Evolutionary conservation across 2,888 invertebrate genomes (phyloP).

Genomic region (Pharmacophagus antenor): DNA sequence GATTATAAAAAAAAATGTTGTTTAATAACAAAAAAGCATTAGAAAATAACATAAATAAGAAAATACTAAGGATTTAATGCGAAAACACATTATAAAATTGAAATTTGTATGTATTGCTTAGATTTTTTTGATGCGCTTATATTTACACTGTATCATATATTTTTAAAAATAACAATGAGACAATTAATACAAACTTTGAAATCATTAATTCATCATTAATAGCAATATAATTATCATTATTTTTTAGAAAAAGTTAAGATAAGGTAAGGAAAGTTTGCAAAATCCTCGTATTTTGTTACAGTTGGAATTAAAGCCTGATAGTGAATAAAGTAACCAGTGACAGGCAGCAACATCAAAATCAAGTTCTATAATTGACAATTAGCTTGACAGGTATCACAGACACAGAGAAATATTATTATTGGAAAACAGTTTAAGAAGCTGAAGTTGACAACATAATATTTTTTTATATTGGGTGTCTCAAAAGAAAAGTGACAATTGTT

Average conservation of each 20-base stretch:
- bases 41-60: too few species aligned
- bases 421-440: slow-evolving; percentile 1
- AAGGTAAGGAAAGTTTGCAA: neutral
- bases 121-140: too few species aligned
- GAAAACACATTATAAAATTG: too few species aligned
- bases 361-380: neutral
- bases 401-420: neutral
- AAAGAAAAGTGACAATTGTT: neutral
- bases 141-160: too few species aligned
- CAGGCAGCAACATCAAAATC: neutral
- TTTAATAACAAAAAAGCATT: too few species aligned
- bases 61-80: too few species aligned
- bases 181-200: too few species aligned
- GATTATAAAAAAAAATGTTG: too few species aligned
- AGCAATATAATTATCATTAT: neutral
- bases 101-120: too few species aligned
- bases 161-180: too few species aligned
- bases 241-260: neutral
- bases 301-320: neutral
- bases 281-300: neutral
- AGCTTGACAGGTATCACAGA: neutral
- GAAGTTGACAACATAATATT: neutral
- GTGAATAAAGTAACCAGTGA: neutral
- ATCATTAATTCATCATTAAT: neutral
- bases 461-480: neutral